Conservation (phyloP, 2,888 invertebrate genomes). For the Teinopalpus imperialis region DNA sequence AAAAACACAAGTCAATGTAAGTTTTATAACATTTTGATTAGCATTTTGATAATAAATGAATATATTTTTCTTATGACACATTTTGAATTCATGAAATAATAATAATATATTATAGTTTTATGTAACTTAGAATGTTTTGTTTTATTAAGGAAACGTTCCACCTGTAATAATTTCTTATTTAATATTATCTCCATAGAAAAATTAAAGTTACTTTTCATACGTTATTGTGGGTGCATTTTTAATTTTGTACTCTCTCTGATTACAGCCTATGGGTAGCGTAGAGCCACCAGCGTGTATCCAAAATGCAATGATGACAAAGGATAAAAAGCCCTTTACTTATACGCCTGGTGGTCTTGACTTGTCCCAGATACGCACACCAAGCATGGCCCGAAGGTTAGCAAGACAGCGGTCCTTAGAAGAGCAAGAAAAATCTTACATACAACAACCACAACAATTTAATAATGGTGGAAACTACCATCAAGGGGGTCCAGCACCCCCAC, state of each 20-base stretch:
- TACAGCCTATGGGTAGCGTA: conserved; percentile 69
- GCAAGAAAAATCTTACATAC: conserved; percentile 71
- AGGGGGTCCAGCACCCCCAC: conserved; percentile 61
- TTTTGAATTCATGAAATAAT: too few species aligned
- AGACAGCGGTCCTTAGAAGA: conserved; percentile 83
- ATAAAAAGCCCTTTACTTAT: conserved; percentile 98
- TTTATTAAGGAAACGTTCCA: too few species aligned
- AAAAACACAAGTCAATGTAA: conserved; percentile 73
- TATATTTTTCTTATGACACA: too few species aligned
- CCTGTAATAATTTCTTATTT: too few species aligned
- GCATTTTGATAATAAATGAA: too few species aligned
- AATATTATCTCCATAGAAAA: too few species aligned
- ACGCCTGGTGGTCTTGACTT: conserved; percentile 96
- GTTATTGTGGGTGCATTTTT: too few species aligned
- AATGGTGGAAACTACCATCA: conserved; percentile 49
- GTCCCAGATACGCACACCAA: conserved; percentile 93
- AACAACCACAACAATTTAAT: conserved; percentile 41
- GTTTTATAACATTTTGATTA: too few species aligned
- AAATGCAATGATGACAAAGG: conserved; percentile 97
- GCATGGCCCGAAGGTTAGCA: conserved; percentile 91
- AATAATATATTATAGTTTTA: too few species aligned
- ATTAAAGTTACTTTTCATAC: too few species aligned
- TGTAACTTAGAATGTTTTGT: too few species aligned
- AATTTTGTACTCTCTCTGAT: too few species aligned
- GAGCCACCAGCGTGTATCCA: conserved; percentile 95